Percentiles rank a stretch among this genome's conserved stretches.
Conservation (phyloP, 2,113 vertebrate species). For the Ailurus styani region DNA sequence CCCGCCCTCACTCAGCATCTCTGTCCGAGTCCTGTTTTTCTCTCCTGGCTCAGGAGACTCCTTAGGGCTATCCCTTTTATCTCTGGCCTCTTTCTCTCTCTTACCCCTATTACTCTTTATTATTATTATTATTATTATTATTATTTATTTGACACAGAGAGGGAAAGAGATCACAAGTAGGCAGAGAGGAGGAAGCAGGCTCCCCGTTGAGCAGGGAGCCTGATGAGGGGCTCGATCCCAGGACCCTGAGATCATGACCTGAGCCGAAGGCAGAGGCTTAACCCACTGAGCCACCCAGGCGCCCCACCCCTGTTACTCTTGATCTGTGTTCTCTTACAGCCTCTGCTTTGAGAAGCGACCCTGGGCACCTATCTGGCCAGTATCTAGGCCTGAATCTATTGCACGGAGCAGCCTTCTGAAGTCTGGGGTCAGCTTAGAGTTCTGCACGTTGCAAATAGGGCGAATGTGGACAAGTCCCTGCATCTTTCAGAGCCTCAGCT, state of each 20-base stretch:
- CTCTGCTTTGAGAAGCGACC: not conserved
- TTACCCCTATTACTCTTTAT: not conserved
- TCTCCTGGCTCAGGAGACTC: not conserved
- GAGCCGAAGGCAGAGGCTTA: no score
- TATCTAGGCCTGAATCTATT: not conserved
- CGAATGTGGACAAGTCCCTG: accelerated
- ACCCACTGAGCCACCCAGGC: no score
- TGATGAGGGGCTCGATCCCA: no score
- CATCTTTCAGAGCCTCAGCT: not conserved
- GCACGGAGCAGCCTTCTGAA: not conserved
- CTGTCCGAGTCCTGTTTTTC: not conserved
- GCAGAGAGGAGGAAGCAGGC: no score
- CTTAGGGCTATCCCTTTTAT: not conserved
- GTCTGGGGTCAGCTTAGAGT: not conserved
- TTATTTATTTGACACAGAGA: no score
- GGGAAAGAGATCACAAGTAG: no score
- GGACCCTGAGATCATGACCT: no score
- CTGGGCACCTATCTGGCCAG: not conserved
- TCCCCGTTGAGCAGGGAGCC: no score
- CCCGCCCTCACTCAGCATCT: not conserved
- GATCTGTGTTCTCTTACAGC: not conserved
- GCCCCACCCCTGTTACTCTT: no score
- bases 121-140: no score
- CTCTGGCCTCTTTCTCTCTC: not conserved
- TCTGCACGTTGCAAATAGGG: not conserved